Evolutionary conservation across 1,140 invertebrate genomes (phyloP).

Genomic region (Eriosoma lanigerum): DNA sequence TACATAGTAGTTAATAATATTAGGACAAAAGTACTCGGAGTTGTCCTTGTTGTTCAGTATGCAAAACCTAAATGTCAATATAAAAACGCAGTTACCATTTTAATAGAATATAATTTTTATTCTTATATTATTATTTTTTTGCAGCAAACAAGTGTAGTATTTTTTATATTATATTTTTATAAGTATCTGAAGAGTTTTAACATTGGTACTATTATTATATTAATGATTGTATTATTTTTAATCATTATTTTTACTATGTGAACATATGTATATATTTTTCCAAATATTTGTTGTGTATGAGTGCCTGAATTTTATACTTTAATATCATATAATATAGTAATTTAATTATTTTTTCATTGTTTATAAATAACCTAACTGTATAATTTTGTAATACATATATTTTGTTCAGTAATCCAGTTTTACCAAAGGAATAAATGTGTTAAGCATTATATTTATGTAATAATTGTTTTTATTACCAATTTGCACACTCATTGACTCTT

Average conservation of each 20-base stretch:
- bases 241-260: neutral
- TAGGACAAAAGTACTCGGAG: too few species aligned
- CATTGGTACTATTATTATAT: too few species aligned
- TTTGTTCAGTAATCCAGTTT: slow-evolving; percentile 12
- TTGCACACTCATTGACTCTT: too few species aligned
- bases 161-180: neutral
- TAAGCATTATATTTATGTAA: slow-evolving; percentile 40
- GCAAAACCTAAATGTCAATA: too few species aligned
- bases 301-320: slow-evolving; percentile 21
- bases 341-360: slow-evolving; percentile 20
- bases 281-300: neutral
- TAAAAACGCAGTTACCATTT: slow-evolving; percentile 33
- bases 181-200: too few species aligned
- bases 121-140: neutral
- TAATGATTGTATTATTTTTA: neutral
- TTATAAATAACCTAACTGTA: neutral
- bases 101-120: neutral
- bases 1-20: too few species aligned
- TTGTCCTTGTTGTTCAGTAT: too few species aligned
- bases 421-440: slow-evolving; percentile 36
- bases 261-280: neutral
- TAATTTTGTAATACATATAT: neutral
- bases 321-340: neutral
- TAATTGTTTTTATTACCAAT: too few species aligned
- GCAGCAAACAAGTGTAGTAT: neutral